Conservation (phyloP, 2,113 vertebrate genomes). For the Ondatra zibethicus region DNA sequence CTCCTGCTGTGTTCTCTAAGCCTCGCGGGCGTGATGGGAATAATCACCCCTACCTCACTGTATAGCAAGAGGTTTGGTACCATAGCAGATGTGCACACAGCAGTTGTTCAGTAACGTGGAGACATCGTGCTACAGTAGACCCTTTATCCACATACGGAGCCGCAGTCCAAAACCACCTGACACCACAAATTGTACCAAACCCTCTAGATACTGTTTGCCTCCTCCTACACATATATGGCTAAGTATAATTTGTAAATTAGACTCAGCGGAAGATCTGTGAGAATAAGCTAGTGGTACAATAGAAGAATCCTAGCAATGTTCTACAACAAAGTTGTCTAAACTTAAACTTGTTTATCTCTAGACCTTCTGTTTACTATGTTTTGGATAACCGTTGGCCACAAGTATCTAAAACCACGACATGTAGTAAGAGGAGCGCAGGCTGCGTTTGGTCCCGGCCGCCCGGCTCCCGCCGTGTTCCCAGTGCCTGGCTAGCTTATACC, state of each 20-base stretch:
- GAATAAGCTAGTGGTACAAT: not conserved
- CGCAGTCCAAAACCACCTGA: not conserved
- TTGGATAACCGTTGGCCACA: not conserved
- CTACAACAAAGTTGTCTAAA: not conserved
- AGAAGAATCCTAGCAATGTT: not conserved
- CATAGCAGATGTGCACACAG: not conserved
- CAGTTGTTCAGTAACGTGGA: not conserved
- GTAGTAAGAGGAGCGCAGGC: no score
- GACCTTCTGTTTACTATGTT: not conserved
- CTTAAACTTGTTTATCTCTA: not conserved
- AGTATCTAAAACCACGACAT: not conserved
- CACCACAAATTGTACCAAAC: not conserved
- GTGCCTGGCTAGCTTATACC: no score
- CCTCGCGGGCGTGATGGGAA: not conserved
- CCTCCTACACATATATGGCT: not conserved
- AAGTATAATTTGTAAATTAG: not conserved
- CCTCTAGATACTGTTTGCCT: no score
- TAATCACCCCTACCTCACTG: not conserved
- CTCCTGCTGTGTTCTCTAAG: not conserved
- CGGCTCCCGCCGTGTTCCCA: no score
- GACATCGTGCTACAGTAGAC: not conserved
- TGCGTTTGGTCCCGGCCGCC: no score
- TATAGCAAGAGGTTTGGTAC: no score
- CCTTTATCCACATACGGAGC: not conserved
- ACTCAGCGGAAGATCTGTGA: not conserved